A percentile compares a stretch with the other conserved stretches of the same genome.
These are phyloP conservation scores for Cossypha niveicapilla DNA, from an alignment of 2,797 vertebrate genomes.

Conservation along the genomic window DNA sequence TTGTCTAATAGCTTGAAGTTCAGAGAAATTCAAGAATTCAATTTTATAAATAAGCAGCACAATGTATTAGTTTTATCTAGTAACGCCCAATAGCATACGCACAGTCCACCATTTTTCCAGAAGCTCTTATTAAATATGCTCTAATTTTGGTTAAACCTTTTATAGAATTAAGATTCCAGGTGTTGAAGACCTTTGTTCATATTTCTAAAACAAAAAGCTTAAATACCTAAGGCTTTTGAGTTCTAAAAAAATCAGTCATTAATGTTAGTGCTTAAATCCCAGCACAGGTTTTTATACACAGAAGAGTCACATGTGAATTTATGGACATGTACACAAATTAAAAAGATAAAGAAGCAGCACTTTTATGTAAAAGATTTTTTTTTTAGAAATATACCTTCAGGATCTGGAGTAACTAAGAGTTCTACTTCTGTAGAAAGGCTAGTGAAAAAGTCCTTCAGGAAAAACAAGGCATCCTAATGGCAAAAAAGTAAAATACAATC, in stretches of 20 bases:
- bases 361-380: neutral
- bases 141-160: neutral
- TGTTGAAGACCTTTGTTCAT: neutral
- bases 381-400: conserved; percentile 82
- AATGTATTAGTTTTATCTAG: neutral
- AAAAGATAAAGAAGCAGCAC: neutral
- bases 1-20: neutral
- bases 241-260: neutral
- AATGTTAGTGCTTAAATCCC: neutral
- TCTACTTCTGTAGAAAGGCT: conserved; percentile 94
- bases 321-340: fast-evolving
- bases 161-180: neutral
- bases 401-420: conserved; percentile 88
- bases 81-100: neutral
- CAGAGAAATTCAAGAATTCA: neutral
- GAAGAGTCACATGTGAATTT: neutral
- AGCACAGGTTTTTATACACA: neutral
- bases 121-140: neutral
- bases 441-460: conserved; percentile 96
- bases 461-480: conserved; percentile 93
- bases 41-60: neutral
- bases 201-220: neutral
- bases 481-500: neutral
- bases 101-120: neutral
- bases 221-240: neutral